Evolutionary conservation across 1,140 invertebrate genomes (phyloP).

Genomic region (Cepaea nemoralis): DNA sequence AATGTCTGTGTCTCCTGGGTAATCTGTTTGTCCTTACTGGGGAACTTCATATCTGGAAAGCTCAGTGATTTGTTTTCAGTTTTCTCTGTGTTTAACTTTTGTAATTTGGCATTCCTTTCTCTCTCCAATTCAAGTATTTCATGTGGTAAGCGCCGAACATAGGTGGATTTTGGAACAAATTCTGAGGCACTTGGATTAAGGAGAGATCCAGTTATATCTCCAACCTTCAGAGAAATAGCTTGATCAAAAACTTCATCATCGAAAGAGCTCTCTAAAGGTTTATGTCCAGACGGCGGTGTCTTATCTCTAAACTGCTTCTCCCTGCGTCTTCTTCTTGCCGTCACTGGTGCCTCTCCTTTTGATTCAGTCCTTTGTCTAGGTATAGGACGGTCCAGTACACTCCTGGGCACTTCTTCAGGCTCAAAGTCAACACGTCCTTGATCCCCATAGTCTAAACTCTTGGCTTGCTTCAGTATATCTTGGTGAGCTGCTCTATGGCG

Average conservation of each 20-base stretch:
- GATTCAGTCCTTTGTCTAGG: constrained; percentile 36
- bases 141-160: neutral
- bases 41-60: constrained; percentile 32
- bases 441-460: constrained; percentile 23
- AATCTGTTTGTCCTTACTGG: neutral
- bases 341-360: constrained; percentile 35
- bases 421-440: constrained; percentile 27
- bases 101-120: constrained; percentile 17
- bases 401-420: constrained; percentile 32
- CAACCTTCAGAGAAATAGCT: constrained; percentile 33
- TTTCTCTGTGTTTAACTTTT: constrained; percentile 24
- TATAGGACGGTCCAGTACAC: constrained; percentile 36
- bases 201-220: neutral
- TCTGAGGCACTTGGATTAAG: constrained; percentile 30
- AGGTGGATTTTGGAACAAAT: constrained; percentile 30
- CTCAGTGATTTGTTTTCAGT: constrained; percentile 21
- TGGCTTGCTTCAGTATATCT: constrained; percentile 35
- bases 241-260: constrained; percentile 41
- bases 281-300: constrained; percentile 21
- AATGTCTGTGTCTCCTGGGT: constrained; percentile 34
- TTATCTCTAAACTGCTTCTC: constrained; percentile 32
- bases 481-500: neutral
- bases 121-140: constrained; percentile 25
- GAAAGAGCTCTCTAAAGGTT: constrained; percentile 42
- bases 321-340: constrained; percentile 9